Percentiles rank a stretch among this genome's conserved stretches.
Conservation (phyloP, 2,113 vertebrate species). For the Dinomys branickii region DNA sequence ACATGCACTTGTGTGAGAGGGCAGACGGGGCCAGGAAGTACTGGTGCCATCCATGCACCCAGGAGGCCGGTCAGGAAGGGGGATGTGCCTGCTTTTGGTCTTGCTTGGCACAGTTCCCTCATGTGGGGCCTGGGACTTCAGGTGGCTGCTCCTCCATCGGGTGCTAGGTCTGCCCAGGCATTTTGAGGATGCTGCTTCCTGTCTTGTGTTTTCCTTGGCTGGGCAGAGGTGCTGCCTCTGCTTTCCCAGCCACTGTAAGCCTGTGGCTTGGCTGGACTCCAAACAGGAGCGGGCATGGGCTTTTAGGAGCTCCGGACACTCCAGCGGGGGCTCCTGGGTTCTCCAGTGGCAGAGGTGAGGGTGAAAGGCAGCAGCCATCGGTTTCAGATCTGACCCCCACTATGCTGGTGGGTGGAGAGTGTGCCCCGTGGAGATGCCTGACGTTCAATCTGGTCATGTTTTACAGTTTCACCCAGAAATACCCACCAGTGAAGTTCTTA, state of each 20-base stretch:
- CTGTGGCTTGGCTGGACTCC: not conserved
- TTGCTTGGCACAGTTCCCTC: rapidly evolving
- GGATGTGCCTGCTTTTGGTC: not conserved
- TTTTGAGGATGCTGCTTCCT: not conserved
- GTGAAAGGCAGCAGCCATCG: rapidly evolving
- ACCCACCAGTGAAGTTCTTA: slow-evolving; percentile 98
- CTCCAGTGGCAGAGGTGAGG: not conserved
- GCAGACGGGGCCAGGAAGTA: not conserved
- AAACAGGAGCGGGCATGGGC: not conserved
- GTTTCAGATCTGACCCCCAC: not conserved
- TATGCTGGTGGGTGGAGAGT: not conserved
- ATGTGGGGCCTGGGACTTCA: not conserved
- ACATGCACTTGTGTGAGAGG: not conserved
- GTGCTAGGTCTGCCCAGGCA: rapidly evolving
- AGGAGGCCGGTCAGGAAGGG: not conserved
- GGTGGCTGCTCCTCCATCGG: not conserved
- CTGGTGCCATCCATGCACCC: not conserved
- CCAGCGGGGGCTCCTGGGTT: not conserved
- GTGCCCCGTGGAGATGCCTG: not conserved
- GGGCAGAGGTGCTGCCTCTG: not conserved
- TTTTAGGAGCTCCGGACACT: not conserved
- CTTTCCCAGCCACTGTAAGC: not conserved
- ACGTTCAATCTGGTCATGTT: slow-evolving; percentile 70
- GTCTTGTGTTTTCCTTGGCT: not conserved
- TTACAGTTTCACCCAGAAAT: slow-evolving; percentile 96